Evolutionary conservation across 2,113 vertebrate genomes (phyloP).

Genomic region (Menidia beryllina): DNA sequence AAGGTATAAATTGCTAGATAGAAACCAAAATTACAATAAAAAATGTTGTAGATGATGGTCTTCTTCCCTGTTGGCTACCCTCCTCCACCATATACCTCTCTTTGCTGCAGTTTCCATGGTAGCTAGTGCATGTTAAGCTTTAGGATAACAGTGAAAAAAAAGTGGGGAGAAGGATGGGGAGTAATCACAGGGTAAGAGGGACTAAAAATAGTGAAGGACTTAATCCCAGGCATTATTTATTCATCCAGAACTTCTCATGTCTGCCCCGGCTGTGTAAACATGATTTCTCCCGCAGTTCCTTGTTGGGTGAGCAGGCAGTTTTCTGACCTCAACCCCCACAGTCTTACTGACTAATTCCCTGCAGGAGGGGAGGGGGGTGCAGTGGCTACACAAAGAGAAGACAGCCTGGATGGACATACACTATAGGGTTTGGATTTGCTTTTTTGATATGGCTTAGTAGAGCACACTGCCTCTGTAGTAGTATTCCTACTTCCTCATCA

Average conservation of each 20-base stretch:
- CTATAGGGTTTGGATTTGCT: constrained; percentile 11
- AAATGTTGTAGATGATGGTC: constrained; percentile 14
- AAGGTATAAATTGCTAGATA: background rate
- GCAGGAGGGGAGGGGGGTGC: background rate
- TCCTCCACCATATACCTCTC: constrained; percentile 55
- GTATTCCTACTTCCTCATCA: background rate
- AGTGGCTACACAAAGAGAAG: constrained; percentile 2
- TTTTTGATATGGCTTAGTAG: background rate
- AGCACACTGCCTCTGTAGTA: background rate
- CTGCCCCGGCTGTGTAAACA: constrained; percentile 61
- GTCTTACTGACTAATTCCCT: constrained; percentile 24
- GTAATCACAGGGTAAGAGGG: constrained; percentile 65
- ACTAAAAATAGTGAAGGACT: constrained; percentile 75
- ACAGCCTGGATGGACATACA: background rate
- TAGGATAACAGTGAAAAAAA: constrained; percentile 65
- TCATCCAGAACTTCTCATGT: constrained; percentile 67
- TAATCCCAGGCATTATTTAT: constrained; percentile 77
- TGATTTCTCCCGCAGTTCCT: constrained; percentile 34
- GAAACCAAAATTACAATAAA: background rate
- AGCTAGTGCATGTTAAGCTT: constrained; percentile 73
- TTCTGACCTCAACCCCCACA: constrained; percentile 40
- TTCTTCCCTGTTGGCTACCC: constrained; percentile 46
- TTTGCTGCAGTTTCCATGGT: constrained; percentile 77
- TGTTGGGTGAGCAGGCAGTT: background rate
- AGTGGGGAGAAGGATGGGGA: constrained; percentile 58